Conservation (phyloP, 2,888 invertebrate genomes). For the Euplagia quadripunctaria region DNA sequence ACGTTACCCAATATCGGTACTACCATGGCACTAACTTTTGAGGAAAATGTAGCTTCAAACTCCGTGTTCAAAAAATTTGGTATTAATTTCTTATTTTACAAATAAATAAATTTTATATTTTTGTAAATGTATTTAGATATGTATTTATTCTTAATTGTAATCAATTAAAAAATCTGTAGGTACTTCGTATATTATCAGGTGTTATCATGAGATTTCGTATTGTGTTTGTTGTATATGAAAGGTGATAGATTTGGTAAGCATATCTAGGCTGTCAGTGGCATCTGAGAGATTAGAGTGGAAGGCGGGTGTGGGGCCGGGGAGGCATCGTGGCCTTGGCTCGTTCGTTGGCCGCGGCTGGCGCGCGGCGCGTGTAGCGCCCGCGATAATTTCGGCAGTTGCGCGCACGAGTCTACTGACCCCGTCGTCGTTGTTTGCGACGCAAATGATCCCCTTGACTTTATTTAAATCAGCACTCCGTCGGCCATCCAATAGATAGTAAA, state of each 20-base stretch:
- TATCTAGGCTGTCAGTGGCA: constrained; percentile 47
- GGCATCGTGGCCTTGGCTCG: constrained; percentile 79
- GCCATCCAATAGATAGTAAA: constrained; percentile 54
- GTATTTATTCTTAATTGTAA: not conserved
- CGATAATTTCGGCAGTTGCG: constrained; percentile 85
- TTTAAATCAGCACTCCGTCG: constrained; percentile 76
- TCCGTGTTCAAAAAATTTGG: not conserved
- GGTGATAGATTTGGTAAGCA: constrained; percentile 42
- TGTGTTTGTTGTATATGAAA: constrained; percentile 26
- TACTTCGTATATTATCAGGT: not conserved
- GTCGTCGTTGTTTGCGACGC: constrained; percentile 80
- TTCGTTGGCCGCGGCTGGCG: constrained; percentile 76
- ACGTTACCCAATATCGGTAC: not conserved
- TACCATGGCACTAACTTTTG: not conserved
- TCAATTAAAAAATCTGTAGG: not conserved
- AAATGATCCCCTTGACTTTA: constrained; percentile 85
- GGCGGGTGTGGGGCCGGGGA: constrained; percentile 55
- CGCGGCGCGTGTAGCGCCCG: constrained; percentile 77
- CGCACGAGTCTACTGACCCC: constrained; percentile 85
- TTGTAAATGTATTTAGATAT: no score
- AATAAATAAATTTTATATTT: not conserved
- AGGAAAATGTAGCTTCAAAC: not conserved
- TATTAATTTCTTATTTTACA: not conserved
- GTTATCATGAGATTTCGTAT: not conserved
- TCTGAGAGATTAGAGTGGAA: constrained; percentile 46